phyloP scores from a whole-genome alignment of 2,888 invertebrate genomes.

The Tetranychus piercei region DNA sequence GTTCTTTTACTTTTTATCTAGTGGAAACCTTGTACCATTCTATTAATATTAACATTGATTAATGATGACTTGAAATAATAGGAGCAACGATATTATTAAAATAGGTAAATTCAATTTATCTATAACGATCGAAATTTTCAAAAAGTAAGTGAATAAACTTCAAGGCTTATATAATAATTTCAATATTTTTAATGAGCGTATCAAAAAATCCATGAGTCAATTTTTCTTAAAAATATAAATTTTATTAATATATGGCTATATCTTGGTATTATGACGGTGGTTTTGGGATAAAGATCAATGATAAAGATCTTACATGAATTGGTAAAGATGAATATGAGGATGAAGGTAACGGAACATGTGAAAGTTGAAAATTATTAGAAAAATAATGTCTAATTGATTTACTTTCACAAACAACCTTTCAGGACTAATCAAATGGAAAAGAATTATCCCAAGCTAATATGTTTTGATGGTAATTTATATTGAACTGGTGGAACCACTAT shows the following conservation, averaged over 20 bases:
- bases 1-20: too few relatives aligned
- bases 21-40: too few relatives aligned
- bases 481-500: not conserved
- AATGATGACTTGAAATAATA: too few relatives aligned
- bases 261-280: conserved; percentile 3
- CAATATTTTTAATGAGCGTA: too few relatives aligned
- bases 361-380: not conserved
- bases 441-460: not conserved
- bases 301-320: not conserved
- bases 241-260: conserved; percentile 3
- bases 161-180: too few relatives aligned
- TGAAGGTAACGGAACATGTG: not conserved
- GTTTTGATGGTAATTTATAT: not conserved
- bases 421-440: not conserved
- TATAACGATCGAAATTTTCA: too few relatives aligned
- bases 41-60: too few relatives aligned
- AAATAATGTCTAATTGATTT: not conserved
- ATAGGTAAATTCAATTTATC: too few relatives aligned
- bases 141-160: too few relatives aligned
- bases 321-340: not conserved
- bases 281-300: not conserved
- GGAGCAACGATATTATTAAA: too few relatives aligned
- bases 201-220: too few relatives aligned
- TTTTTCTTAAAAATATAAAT: too few relatives aligned
- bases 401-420: not conserved